These are phyloP conservation scores for Heloderma charlesbogerti DNA, from an alignment of 2,113 vertebrate genomes.

Conservation along the genomic window DNA sequence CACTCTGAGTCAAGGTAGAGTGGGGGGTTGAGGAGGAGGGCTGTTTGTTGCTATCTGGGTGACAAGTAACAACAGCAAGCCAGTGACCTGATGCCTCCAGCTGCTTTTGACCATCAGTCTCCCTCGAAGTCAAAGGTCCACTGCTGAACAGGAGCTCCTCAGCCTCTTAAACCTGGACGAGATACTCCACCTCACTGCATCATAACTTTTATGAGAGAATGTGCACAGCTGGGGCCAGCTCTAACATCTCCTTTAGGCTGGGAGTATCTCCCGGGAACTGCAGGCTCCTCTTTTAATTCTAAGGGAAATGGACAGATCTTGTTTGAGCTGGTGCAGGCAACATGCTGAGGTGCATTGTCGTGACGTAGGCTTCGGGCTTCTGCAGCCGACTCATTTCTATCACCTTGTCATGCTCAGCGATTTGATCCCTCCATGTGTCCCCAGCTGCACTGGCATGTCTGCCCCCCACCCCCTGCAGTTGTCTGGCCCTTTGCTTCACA, in stretches of 20 bases:
- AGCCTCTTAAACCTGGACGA: not conserved
- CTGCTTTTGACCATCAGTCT: not conserved
- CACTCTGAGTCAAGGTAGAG: too few relatives aligned
- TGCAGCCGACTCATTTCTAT: not conserved
- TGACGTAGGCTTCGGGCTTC: not conserved
- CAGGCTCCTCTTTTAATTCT: not conserved
- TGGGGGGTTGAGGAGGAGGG: not conserved
- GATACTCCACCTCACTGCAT: not conserved
- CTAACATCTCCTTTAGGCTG: not conserved
- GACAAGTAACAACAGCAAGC: not conserved
- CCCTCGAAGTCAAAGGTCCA: not conserved
- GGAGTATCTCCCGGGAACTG: not conserved
- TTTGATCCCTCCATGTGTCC: not conserved
- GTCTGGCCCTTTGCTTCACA: not conserved
- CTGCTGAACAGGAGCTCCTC: not conserved
- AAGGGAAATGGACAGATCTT: not conserved
- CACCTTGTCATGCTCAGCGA: too few relatives aligned
- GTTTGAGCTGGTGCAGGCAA: not conserved
- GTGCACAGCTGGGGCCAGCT: not conserved
- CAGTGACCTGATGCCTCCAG: not conserved
- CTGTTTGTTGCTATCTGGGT: not conserved
- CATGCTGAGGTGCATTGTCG: not conserved
- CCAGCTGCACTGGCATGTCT: not conserved
- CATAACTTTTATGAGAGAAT: not conserved
- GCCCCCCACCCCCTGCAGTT: not conserved